Conservation (phyloP, 2,888 invertebrate species). For the Hypomecis punctinalis region DNA sequence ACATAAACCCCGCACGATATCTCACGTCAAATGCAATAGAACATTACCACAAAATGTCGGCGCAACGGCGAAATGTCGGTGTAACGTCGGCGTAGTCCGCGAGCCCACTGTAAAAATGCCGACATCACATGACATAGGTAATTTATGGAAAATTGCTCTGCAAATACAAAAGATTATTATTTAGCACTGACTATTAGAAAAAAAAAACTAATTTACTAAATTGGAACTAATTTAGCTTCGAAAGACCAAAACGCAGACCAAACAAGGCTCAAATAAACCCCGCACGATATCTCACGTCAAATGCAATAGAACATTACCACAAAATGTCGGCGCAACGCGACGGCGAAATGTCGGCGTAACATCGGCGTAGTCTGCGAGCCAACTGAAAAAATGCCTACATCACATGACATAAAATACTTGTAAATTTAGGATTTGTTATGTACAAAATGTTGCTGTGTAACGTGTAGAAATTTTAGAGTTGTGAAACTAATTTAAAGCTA, state of each 20-base stretch:
- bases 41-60: constrained; percentile 41
- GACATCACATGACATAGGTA: too few species aligned
- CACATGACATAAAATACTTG: too few species aligned
- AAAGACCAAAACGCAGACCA: constrained; percentile 1
- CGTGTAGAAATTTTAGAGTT: too few species aligned
- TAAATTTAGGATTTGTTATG: too few species aligned
- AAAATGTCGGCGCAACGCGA: constrained; percentile 37
- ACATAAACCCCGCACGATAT: constrained; percentile 34
- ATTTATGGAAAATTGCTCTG: too few species aligned
- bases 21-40: constrained; percentile 41
- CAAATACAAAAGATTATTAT: too few species aligned
- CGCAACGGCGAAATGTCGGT: constrained; percentile 25
- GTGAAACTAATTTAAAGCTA: too few species aligned
- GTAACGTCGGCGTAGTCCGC: background rate
- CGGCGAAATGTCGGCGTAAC: constrained; percentile 16
- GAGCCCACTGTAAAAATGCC: too few species aligned
- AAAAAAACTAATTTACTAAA: background rate
- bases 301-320: constrained; percentile 40
- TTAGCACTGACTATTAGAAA: too few species aligned
- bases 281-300: constrained; percentile 40
- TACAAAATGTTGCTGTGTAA: too few species aligned
- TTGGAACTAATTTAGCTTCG: constrained; percentile 7
- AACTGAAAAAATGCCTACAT: too few species aligned
- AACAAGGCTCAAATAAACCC: constrained; percentile 30
- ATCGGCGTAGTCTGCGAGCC: background rate